Percentiles rank a stretch among this genome's conserved stretches.
phyloP scores from a whole-genome alignment of 2,797 vertebrate species.

The Rhinella marina region DNA sequence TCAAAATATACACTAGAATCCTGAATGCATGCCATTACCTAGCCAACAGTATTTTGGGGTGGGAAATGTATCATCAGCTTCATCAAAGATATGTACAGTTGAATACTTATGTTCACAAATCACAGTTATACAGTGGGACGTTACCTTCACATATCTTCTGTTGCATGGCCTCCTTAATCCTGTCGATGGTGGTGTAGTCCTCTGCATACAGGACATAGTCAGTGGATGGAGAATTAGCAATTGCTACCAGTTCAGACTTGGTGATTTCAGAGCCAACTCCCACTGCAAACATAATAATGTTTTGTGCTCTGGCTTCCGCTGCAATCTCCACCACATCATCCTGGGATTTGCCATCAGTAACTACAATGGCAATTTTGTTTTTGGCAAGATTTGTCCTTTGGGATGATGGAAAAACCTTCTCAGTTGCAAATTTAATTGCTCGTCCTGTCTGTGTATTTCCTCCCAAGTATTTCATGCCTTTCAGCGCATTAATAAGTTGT shows the following conservation, averaged over 20 bases:
- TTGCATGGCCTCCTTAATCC: slow-evolving; percentile 79
- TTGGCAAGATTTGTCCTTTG: slow-evolving; percentile 71
- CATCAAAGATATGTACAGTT: neutral
- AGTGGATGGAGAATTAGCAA: slow-evolving; percentile 77
- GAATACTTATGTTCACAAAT: neutral
- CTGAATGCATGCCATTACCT: neutral
- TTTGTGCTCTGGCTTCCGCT: slow-evolving; percentile 73
- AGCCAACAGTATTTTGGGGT: neutral
- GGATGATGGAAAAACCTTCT: slow-evolving; percentile 78
- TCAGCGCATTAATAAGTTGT: slow-evolving; percentile 75
- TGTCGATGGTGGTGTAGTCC: slow-evolving; percentile 80
- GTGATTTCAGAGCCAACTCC: slow-evolving; percentile 82
- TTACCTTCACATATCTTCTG: slow-evolving; percentile 84
- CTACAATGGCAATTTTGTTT: slow-evolving; percentile 80
- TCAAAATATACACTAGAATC: neutral
- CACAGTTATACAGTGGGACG: neutral
- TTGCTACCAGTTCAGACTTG: slow-evolving; percentile 78
- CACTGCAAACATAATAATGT: slow-evolving; percentile 79
- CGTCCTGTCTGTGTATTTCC: slow-evolving; percentile 84
- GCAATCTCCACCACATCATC: slow-evolving; percentile 81
- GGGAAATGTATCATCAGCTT: neutral
- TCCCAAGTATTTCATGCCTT: slow-evolving; percentile 75
- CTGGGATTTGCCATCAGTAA: slow-evolving; percentile 84
- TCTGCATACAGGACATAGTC: slow-evolving; percentile 80
- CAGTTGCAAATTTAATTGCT: slow-evolving; percentile 80